Evolutionary conservation across 2,113 vertebrate species (phyloP).

Genomic region (Melanerpes formicivorus): DNA sequence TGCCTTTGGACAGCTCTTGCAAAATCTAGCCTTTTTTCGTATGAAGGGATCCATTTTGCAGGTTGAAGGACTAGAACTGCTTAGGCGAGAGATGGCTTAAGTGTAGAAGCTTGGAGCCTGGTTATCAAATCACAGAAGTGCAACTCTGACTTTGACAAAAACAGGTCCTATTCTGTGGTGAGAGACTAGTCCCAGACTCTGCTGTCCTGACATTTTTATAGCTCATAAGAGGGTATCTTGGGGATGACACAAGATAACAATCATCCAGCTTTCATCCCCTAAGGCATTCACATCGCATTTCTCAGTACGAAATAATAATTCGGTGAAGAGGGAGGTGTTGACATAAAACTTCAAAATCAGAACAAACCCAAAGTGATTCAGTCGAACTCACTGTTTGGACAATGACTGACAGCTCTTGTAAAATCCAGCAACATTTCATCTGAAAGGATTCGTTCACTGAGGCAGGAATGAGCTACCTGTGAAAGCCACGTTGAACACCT

Average conservation of each 20-base stretch:
- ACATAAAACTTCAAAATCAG: not conserved
- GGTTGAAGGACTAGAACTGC: not conserved
- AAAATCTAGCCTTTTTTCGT: not conserved
- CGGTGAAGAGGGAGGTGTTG: not conserved
- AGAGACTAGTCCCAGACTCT: not conserved
- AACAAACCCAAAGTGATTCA: rapidly evolving
- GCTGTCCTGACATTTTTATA: not conserved
- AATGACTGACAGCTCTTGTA: not conserved
- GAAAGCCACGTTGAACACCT: rapidly evolving
- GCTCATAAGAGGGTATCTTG: not conserved
- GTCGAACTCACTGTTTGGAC: rapidly evolving
- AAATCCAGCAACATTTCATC: not conserved
- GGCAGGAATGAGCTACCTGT: not conserved
- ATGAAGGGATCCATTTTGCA: not conserved
- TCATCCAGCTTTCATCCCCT: not conserved
- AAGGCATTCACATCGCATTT: not conserved
- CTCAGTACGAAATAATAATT: not conserved
- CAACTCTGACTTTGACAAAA: not conserved
- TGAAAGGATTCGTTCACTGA: rapidly evolving
- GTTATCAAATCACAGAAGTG: not conserved
- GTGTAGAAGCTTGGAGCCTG: not conserved
- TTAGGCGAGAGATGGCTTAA: not conserved
- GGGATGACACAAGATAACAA: not conserved
- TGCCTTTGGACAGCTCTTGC: not conserved
- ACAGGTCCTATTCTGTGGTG: not conserved